Evolutionary conservation across 2,113 vertebrate genomes (phyloP).

Genomic region (Addax nasomaculatus): DNA sequence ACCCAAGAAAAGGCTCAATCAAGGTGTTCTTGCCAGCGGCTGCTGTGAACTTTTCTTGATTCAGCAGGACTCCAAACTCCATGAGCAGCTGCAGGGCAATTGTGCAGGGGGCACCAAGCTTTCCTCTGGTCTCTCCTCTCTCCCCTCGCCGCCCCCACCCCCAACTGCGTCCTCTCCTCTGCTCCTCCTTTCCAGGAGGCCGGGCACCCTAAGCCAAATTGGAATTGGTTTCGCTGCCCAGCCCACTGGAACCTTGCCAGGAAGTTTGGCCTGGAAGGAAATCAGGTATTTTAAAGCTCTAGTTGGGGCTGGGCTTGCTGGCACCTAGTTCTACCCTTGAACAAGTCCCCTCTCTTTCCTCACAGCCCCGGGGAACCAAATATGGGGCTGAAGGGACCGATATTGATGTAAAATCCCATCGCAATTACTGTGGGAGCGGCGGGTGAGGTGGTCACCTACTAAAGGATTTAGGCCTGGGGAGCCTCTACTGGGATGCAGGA

Average conservation of each 20-base stretch:
- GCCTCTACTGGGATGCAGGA: neutral
- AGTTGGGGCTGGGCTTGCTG: rapidly evolving
- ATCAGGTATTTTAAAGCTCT: neutral
- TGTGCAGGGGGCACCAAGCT: rapidly evolving
- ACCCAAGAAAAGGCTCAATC: neutral
- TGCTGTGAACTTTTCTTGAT: neutral
- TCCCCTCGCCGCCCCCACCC: neutral
- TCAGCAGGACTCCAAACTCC: neutral
- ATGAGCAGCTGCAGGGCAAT: no score
- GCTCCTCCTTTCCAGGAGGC: neutral
- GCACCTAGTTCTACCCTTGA: neutral
- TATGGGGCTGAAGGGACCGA: neutral
- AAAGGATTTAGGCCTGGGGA: neutral
- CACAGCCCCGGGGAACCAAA: no score
- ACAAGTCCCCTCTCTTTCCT: neutral
- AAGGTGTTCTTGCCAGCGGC: neutral
- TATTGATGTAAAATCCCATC: neutral
- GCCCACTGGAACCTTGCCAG: neutral
- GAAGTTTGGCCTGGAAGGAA: neutral
- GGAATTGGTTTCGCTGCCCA: neutral
- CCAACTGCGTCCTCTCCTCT: neutral
- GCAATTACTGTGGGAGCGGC: no score
- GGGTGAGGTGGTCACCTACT: neutral
- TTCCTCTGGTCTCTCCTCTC: neutral
- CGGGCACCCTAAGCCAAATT: neutral